Evolutionary conservation across 2,113 vertebrate genomes (phyloP), one percentile per base, ranked within the genome.

Genomic region (Anas platyrhynchos): DNA sequence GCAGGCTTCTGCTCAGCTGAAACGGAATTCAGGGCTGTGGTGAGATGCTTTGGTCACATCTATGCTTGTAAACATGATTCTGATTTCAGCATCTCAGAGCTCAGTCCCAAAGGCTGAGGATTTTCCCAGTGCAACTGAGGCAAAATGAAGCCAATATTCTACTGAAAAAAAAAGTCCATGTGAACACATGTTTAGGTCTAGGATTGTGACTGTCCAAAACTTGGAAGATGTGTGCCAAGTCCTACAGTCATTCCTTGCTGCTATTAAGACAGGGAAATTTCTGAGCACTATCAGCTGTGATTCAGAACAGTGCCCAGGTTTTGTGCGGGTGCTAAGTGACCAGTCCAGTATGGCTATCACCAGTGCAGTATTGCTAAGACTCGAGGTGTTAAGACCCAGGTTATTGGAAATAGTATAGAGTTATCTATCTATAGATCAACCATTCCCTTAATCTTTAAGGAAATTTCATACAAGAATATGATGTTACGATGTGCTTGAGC

Each of bases 231-330:
- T 9, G 11, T 38, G 78, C 17, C 8, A 10, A 16, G 38, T 79
- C 69, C 69, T 76, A 23, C 22, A 41, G 32, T 34, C 25, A 34
- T 38, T 11, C 29, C 5, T 22, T 67, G 38, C 18, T 66, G 23
- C 23, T 63, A 0, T 23, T 55, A 73, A 72, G 32, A 44, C 43
- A 54, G 22, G 26, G 15, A 69, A 58, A 41, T 26, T 6, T 76
- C 4, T 44, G 32, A 84, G 29, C 32, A 59, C 32, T 4, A 34
- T 71, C 54, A 78, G 44, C 11, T 65, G 31, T 6, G 52, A 26
- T 87, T 63, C 66, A 43, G 62, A 48, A 8, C 2, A 50, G 4
- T 0, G 0, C 7, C 32, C 22, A 74, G 6, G 2, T 32, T 59
- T 79, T 23, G 6, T 43, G 26, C 7, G 31, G 20, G 6, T 50